phyloP scores from a whole-genome alignment of 1,140 invertebrate genomes.

The Anastrepha obliqua region DNA sequence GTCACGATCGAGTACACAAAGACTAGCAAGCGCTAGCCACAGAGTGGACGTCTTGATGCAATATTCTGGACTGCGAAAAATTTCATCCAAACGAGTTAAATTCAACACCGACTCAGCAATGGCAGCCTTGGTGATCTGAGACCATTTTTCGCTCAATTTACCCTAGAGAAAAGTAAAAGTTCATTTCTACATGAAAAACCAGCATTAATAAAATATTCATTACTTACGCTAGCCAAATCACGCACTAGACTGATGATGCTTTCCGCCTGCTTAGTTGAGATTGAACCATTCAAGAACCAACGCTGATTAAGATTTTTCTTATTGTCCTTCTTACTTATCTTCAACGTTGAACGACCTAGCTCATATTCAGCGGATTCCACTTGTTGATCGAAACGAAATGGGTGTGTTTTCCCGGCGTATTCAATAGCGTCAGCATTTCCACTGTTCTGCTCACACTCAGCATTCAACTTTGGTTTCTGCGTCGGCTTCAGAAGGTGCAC shows the following conservation, averaged over 20 bases:
- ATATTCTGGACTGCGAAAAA: slow-evolving; percentile 81
- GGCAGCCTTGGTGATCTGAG: slow-evolving; percentile 89
- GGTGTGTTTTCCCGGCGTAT: slow-evolving; percentile 58
- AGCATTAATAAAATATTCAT: background rate
- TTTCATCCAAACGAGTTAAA: slow-evolving; percentile 87
- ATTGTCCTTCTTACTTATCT: slow-evolving; percentile 59
- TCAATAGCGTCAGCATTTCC: background rate
- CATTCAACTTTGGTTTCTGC: slow-evolving; percentile 56
- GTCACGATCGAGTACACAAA: slow-evolving; percentile 93
- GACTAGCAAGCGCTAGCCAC: slow-evolving; percentile 94
- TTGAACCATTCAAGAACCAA: slow-evolving; percentile 92
- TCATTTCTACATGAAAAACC: background rate
- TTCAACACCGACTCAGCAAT: slow-evolving; percentile 93
- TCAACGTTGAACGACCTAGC: slow-evolving; percentile 18
- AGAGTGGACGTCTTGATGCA: slow-evolving; percentile 89
- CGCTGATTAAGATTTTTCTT: slow-evolving; percentile 72
- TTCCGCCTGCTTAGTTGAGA: slow-evolving; percentile 88
- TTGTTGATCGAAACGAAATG: slow-evolving; percentile 65
- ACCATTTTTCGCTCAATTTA: slow-evolving; percentile 90
- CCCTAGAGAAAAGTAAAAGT: slow-evolving; percentile 78
- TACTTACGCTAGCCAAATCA: slow-evolving; percentile 92
- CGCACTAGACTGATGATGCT: slow-evolving; percentile 90
- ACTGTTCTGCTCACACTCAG: background rate
- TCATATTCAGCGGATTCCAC: slow-evolving; percentile 15
- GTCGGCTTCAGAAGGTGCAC: slow-evolving; percentile 64